Base-by-base conservation (phyloP, 2,113 vertebrate genomes). In the Pardalotus punctatus region DNA sequence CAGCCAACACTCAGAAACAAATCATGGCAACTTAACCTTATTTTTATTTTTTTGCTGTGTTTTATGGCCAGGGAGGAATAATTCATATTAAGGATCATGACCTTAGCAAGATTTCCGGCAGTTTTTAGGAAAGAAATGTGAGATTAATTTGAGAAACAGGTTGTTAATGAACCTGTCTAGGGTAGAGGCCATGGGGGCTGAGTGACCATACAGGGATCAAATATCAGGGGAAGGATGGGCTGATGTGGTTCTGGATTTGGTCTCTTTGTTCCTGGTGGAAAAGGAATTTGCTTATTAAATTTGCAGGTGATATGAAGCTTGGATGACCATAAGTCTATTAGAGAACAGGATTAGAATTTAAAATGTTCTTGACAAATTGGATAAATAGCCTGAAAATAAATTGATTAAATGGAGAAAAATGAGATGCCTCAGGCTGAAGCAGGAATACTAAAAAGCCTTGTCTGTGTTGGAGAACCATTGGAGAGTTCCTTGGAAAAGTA, bases 401-500 rank as follows among this genome's bases (percentile, higher is more conserved):
- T 81, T 70, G 67, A 78, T 93, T 89, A 81, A 86, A 81, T 87
- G 48, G 61, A 91, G 87, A 89, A 87, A 94, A 97, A 74, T 84
- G 29, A 48, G 58, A 51, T 8, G 3, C 62, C 24, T 43, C 2
- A 3, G 17, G 58, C 65, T 64, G 73, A 81, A 91, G 60, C n/a
- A 82, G 31, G 38, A 85, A 67, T 76, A 23, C 9, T 60, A 72
- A 89, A 86, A 76, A 47, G 16, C 33, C 19, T 78, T 69, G 14
- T 47, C 13, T 51, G 29, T 42, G n/a, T 25, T 67, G 38, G 58
- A 84, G 58, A 87, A 78, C 28, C 58, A 25, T 31, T 67, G 61
- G 31, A 56, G 35, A 43, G 36, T 43, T 84, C 38, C 54, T 47
- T 81, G 40, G n/a, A 23, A 85, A 64, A 74, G 28, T 19, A 76